Evolutionary conservation across 2,888 invertebrate genomes (phyloP).

Genomic region (Zele albiditarsus): DNA sequence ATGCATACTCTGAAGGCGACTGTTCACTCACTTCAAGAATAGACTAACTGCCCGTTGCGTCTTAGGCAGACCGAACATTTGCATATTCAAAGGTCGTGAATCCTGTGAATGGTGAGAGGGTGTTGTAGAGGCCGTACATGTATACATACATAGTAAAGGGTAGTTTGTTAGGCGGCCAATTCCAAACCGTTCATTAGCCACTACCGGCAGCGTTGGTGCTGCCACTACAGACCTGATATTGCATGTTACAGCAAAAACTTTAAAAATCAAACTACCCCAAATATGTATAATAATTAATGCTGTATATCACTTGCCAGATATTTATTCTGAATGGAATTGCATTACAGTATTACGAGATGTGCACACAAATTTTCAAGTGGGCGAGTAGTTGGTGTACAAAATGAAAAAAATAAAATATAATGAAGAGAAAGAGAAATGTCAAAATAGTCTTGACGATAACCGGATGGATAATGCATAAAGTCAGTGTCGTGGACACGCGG

Average conservation of each 20-base stretch:
- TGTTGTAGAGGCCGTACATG: conserved; percentile 28
- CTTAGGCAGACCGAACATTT: conserved; percentile 61
- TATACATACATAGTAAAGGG: conserved; percentile 36
- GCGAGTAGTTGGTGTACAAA: background rate
- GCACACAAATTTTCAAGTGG: background rate
- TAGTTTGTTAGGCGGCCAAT: conserved; percentile 57
- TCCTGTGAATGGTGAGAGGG: conserved; percentile 54
- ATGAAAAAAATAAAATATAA: conserved; percentile 12
- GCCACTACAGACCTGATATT: conserved; percentile 46
- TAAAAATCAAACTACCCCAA: background rate
- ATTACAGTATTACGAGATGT: background rate
- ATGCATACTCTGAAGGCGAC: conserved; percentile 34
- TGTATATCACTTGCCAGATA: too few species aligned
- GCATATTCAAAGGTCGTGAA: conserved; percentile 65
- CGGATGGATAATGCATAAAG: conserved; percentile 51
- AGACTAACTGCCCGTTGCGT: conserved; percentile 58
- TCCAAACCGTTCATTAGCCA: conserved; percentile 62
- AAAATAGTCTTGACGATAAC: conserved; percentile 45
- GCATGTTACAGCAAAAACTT: conserved; percentile 11
- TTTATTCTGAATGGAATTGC: too few species aligned
- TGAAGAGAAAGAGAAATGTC: conserved; percentile 42
- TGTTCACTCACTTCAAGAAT: conserved; percentile 53
- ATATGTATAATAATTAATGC: too few species aligned
- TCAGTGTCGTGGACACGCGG: conserved; percentile 39
- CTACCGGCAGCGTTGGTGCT: conserved; percentile 25